A percentile compares a stretch with the other conserved stretches of the same genome.
Conservation (phyloP, 2,888 invertebrate species). For the Drosophila sordidula region DNA sequence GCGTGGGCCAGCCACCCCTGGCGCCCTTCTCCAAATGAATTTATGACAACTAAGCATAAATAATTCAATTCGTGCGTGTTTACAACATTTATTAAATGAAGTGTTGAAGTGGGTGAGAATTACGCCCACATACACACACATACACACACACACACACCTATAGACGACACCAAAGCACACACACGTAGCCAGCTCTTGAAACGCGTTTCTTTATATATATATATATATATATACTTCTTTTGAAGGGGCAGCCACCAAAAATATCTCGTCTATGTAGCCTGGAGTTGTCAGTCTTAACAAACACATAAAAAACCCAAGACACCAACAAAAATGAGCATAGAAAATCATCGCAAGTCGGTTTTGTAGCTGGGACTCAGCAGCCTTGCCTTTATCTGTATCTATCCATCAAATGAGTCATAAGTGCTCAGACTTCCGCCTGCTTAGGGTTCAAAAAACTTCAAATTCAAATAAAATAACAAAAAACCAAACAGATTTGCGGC, state of each 20-base stretch:
- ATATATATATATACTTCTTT: neutral
- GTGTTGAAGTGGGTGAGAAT: conserved; percentile 59
- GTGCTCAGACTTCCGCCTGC: conserved; percentile 69
- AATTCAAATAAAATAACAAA: conserved; percentile 15
- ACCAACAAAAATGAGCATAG: conserved; percentile 3
- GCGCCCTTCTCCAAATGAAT: conserved; percentile 50
- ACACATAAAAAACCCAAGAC: conserved; percentile 5
- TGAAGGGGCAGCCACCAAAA: conserved; percentile 26
- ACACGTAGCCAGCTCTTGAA: conserved; percentile 1
- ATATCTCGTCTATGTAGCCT: conserved; percentile 21
- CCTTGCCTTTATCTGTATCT: conserved; percentile 39
- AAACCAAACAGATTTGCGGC: conserved; percentile 29
- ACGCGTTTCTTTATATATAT: neutral
- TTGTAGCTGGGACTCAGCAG: conserved; percentile 26
- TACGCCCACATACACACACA: conserved; percentile 36
- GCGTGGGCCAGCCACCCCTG: conserved; percentile 13
- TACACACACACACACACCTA: neutral
- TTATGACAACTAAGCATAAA: conserved; percentile 69
- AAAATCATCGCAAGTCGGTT: conserved; percentile 21
- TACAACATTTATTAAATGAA: conserved; percentile 64
- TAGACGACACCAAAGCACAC: conserved; percentile 4
- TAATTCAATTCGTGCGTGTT: conserved; percentile 71
- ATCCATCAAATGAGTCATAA: conserved; percentile 68
- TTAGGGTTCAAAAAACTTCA: conserved; percentile 68
- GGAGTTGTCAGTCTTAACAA: conserved; percentile 16